Base-by-base conservation (phyloP, 2,113 vertebrate genomes). In the Uria lomvia region DNA sequence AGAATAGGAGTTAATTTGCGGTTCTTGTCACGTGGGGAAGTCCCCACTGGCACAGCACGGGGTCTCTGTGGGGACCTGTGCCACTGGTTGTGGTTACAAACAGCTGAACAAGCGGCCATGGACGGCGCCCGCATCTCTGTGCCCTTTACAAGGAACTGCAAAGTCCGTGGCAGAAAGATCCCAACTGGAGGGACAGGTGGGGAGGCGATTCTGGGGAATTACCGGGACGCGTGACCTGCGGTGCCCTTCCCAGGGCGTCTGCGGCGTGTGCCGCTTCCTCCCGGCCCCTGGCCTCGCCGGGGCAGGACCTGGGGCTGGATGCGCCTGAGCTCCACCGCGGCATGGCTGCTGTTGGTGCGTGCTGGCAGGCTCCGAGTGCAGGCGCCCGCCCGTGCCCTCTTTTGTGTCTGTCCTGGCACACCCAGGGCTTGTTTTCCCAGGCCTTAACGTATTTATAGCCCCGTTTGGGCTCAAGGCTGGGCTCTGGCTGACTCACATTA, bases 351-450 rank as follows among this genome's bases (percentile, higher is more conserved):
- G 72, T 55, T 36, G 40, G 32, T 19, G 15, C 7, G 7, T 7
- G 12, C 43, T 59, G 81, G 86, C 66, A 86, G 62, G 74, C 30
- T 71, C 43, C 0, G 0, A 58, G 12, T 42, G 67, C 74, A 85
- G 36, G 75, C 40, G 7, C 63, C 72, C 0, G 16, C 59, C 40
- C 60, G 40, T 72, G 84, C 71, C 87, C 66, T 91, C 77, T 40
- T 95, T 96, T 96, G 90, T 96, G 88, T 95, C 94, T 92, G 79
- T 87, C 42, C 74, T 71, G 88, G 72, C 92, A 94, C 82, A 0
- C 96, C 94, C 96, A 91, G 86, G 95, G 92, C 95, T 93, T 90
- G 90, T 83, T 86, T 96, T 95, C 88, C 82, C 82, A 63, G 68
- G 13, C 50, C 67, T 86, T 67, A 80, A 73, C 1, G 2, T 94